Percentiles rank a stretch among this genome's conserved stretches.
Conservation (phyloP, 2,888 invertebrate species). For the Encarsia formosa region DNA sequence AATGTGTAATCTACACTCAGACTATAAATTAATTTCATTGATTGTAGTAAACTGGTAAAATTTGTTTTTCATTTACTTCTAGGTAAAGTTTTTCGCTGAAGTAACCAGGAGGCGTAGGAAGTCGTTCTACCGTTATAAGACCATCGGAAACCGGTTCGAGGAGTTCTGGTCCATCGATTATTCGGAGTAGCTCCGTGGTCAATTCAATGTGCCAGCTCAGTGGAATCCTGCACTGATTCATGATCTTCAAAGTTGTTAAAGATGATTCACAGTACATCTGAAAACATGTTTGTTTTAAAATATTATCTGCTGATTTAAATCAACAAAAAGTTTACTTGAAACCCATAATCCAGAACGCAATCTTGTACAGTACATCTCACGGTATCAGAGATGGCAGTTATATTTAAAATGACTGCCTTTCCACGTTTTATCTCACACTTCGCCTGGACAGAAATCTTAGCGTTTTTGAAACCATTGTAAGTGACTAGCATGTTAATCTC, state of each 20-base stretch:
- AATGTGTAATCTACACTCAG: slow-evolving; percentile 44
- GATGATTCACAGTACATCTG: slow-evolving; percentile 48
- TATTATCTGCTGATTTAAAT: neutral
- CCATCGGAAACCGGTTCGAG: slow-evolving; percentile 4
- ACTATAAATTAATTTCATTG: neutral
- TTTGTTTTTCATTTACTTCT: slow-evolving; percentile 1
- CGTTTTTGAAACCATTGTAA: slow-evolving; percentile 14
- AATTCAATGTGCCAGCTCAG: slow-evolving; percentile 23
- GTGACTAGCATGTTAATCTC: slow-evolving; percentile 4
- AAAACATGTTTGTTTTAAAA: too few species aligned
- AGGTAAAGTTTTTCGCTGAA: slow-evolving; percentile 14
- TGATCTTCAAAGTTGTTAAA: slow-evolving; percentile 44
- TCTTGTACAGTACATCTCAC: slow-evolving; percentile 14
- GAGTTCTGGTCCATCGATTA: slow-evolving; percentile 14
- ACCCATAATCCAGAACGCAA: slow-evolving; percentile 12
- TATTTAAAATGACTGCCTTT: neutral
- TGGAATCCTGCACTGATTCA: slow-evolving; percentile 54
- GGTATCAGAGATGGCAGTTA: slow-evolving; percentile 14
- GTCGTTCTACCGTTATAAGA: slow-evolving; percentile 7
- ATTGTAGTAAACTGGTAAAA: neutral
- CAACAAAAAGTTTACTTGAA: slow-evolving; percentile 6
- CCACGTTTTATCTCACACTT: slow-evolving; percentile 15
- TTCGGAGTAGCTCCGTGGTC: slow-evolving; percentile 20
- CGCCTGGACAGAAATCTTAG: slow-evolving; percentile 1
- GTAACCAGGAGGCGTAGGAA: slow-evolving; percentile 9